Base-by-base conservation (phyloP, 1,140 invertebrate species). In the Cardiocondyla obscurior region DNA sequence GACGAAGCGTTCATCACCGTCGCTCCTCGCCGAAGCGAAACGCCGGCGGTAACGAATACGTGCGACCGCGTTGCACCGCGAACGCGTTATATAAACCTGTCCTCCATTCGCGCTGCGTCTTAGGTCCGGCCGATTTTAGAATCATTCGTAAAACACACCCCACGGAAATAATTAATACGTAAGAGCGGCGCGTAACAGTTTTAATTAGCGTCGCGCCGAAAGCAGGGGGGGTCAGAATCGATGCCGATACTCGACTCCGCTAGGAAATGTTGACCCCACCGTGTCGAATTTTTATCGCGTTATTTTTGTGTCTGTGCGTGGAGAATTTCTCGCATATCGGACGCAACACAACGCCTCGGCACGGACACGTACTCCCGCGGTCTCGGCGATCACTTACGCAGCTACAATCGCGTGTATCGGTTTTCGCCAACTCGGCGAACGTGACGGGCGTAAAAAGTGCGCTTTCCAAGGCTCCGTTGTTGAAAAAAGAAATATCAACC, bases 361-460 rank as follows among this genome's bases (percentile, higher is more conserved):
- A 8, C n/a, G 3, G n/a, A 28, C 16, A 19, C 42, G 25, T 10
- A 10, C 19, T 65, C 49, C 19, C n/a, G 46, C 44, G 19, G 30
- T 69, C 30, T 33, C 30, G 28, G 1, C 46, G 46, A 53, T 70
- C 16, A 69, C 6, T 19, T 51, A 16, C 8, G 42, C 58, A 53
- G 36, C 22, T n/a, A 46, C 58, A 22, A 70, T 62, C 12, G 55
- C n/a, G 16, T 28, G 28, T 12, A 39, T 76, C 57, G 42, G 42
- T 49, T 64, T 76, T 76, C 72, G 57, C 42, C 57, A 16, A 74
- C 33, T 62, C 72, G n/a, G 42, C 53, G 16, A 12, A 44, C 39
- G 72, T 22, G 36, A 28, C 22, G 25, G 42, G 33, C 70, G 36
- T 73, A 25, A 62, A 49, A 76, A 44, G 1, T 30, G 53, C n/a